phyloP scores from a whole-genome alignment of 2,113 vertebrate species.

The Anolis carolinensis region DNA sequence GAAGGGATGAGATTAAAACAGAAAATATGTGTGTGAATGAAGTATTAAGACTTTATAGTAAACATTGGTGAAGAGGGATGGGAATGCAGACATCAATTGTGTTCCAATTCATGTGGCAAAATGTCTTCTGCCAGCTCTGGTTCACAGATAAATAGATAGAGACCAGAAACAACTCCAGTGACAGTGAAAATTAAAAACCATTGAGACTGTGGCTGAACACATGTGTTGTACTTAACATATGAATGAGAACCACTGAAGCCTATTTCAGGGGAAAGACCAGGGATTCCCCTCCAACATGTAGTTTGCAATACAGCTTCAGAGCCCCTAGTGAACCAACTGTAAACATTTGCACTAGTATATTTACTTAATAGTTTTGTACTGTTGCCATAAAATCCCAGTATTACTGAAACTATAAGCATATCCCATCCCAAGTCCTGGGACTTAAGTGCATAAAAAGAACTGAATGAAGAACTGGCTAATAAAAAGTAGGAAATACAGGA shows the following conservation, averaged over 20 bases:
- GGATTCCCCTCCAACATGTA: neutral
- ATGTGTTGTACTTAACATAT: no score
- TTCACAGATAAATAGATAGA: neutral
- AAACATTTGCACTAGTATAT: conserved; percentile 2
- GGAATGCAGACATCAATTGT: neutral
- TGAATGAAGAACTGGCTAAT: neutral
- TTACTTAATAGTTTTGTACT: neutral
- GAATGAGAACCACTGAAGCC: neutral
- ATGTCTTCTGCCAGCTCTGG: neutral
- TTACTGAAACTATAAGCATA: neutral
- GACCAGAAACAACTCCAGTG: neutral
- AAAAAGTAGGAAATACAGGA: conserved; percentile 8
- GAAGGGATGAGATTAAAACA: no score
- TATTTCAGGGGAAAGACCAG: neutral
- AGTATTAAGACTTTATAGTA: neutral
- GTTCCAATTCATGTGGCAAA: neutral
- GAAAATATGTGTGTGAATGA: neutral
- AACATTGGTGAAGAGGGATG: neutral
- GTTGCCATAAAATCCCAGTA: neutral
- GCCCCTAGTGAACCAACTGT: neutral
- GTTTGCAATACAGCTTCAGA: neutral
- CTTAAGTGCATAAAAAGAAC: conserved; percentile 31
- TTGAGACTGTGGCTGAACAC: neutral
- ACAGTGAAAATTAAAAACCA: neutral
- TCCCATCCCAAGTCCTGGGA: neutral